A percentile compares a stretch with the other conserved stretches of the same genome.
phyloP scores from a whole-genome alignment of 2,113 vertebrate genomes.

The Macroglossus sobrinus region DNA sequence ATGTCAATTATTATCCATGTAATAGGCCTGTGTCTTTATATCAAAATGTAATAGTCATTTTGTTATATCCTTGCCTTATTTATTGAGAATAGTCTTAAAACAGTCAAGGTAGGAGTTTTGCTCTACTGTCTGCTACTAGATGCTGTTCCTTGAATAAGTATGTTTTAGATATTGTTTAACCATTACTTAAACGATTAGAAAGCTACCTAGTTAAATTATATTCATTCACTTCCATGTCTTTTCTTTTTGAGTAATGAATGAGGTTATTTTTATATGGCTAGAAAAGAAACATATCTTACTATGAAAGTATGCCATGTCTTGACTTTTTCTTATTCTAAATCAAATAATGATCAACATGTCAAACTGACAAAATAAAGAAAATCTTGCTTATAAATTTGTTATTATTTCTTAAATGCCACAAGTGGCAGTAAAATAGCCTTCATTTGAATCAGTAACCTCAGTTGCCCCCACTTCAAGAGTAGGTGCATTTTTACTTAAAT shows the following conservation, averaged over 20 bases:
- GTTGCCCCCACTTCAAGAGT: not conserved
- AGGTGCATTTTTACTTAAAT: not conserved
- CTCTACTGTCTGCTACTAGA: not conserved
- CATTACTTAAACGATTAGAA: not conserved
- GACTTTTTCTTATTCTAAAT: not conserved
- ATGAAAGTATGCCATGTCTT: not conserved
- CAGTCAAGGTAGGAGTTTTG: not conserved
- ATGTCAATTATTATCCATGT: not conserved
- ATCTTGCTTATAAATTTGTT: not conserved
- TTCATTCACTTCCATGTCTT: not conserved
- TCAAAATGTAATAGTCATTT: not conserved
- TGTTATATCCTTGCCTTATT: not conserved
- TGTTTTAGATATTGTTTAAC: not conserved
- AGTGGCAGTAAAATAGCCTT: not conserved
- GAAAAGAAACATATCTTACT: not conserved
- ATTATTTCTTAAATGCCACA: not conserved
- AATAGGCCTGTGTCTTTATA: not conserved
- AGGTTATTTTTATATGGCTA: not conserved
- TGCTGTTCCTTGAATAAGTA: not conserved
- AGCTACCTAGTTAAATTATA: not conserved
- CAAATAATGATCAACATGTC: not conserved
- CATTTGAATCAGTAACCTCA: not conserved
- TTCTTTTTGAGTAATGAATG: not conserved
- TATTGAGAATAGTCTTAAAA: conserved; percentile 15
- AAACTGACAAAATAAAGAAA: not conserved